A percentile compares a stretch with the other conserved stretches of the same genome.
These are phyloP conservation scores for Burhinus oedicnemus DNA, from an alignment of 2,113 vertebrate genomes.

Conservation along the genomic window DNA sequence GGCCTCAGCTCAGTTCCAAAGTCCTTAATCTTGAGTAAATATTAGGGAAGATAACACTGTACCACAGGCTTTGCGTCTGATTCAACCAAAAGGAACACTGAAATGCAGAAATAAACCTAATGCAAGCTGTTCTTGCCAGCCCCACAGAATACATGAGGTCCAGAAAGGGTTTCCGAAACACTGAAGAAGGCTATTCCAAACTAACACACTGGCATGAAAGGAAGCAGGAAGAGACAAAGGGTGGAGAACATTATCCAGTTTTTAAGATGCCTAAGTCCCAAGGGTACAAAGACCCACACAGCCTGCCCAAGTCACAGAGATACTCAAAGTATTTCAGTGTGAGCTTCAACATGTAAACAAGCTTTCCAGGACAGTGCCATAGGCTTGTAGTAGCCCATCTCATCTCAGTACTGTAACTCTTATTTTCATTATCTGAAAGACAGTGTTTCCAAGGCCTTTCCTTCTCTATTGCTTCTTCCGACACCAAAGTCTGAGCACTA, in stretches of 20 bases:
- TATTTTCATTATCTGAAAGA: background rate
- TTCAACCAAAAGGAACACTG: fast-evolving
- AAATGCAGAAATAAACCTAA: background rate
- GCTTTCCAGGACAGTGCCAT: background rate
- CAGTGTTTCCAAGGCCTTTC: background rate
- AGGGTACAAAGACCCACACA: background rate
- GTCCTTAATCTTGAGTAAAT: background rate
- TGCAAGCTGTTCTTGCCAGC: background rate
- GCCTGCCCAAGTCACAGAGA: background rate
- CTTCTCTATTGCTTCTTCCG: background rate
- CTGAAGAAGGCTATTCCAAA: background rate
- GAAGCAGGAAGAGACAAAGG: background rate
- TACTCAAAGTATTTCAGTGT: background rate
- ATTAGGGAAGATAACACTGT: background rate
- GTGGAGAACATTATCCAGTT: background rate
- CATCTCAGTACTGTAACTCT: background rate
- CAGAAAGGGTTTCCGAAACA: background rate
- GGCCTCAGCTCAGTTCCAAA: background rate
- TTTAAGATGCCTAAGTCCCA: background rate
- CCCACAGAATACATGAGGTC: fast-evolving
- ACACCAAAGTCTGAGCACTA: background rate
- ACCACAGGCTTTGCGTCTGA: background rate
- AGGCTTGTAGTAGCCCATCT: background rate
- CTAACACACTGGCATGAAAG: background rate
- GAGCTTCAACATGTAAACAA: background rate